Conservation (phyloP, 2,113 vertebrate species). For the Psittacula cyanocephala region DNA sequence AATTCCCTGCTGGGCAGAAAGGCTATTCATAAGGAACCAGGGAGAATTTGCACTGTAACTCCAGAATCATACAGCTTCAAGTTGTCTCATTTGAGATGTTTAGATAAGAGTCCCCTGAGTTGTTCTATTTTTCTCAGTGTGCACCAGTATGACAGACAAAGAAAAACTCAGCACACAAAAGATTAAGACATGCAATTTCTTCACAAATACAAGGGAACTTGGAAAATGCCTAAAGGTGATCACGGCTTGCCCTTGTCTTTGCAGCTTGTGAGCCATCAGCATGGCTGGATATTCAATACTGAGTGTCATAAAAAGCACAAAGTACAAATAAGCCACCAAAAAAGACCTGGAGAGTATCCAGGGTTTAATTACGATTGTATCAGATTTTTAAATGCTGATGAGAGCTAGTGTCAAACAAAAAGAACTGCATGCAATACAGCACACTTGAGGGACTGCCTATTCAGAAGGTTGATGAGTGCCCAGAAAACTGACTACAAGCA, state of each 20-base stretch:
- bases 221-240: not conserved
- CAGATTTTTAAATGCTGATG: constrained; percentile 39
- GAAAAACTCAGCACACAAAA: not conserved
- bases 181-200: not conserved
- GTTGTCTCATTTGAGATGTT: constrained; percentile 29
- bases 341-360: constrained; percentile 16
- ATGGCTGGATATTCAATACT: not conserved
- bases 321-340: constrained; percentile 1
- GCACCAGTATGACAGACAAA: not conserved
- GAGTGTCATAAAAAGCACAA: not conserved
- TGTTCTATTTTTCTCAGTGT: not conserved
- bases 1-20: not conserved
- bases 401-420: constrained; percentile 32
- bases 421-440: not conserved
- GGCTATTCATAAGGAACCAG: not conserved
- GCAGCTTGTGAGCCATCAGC: not conserved
- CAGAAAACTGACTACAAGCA: not conserved
- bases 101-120: not conserved
- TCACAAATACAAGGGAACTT: not conserved
- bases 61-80: not conserved
- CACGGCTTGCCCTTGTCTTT: constrained; percentile 1
- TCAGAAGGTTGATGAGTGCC: not conserved
- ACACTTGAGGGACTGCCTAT: not conserved
- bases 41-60: not conserved
- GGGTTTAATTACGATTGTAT: constrained; percentile 26